Percentiles rank a stretch among this genome's conserved stretches.
phyloP scores from a whole-genome alignment of 2,113 vertebrate genomes.

The Psilopogon haemacephalus region DNA sequence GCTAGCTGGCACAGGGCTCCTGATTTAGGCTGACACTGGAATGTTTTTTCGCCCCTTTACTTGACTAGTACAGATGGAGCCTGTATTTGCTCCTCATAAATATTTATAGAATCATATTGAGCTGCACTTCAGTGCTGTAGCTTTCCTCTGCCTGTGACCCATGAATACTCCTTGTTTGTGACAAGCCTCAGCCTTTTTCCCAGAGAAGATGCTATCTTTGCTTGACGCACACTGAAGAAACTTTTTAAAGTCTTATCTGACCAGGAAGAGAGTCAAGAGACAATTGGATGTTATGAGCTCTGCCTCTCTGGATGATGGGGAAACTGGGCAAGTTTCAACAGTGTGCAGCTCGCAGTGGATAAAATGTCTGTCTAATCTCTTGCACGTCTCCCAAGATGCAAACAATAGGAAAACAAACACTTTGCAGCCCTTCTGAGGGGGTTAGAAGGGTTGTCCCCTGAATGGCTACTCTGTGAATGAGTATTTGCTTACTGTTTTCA shows the following conservation, averaged over 20 bases:
- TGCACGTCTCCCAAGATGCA: background rate
- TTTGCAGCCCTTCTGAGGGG: background rate
- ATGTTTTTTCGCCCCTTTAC: background rate
- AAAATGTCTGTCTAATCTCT: background rate
- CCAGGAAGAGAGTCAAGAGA: background rate
- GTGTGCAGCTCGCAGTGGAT: background rate
- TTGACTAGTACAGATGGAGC: background rate
- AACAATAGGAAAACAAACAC: background rate
- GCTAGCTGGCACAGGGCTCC: background rate
- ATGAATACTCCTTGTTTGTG: background rate
- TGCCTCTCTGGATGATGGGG: background rate
- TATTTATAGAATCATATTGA: background rate
- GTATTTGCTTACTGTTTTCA: background rate
- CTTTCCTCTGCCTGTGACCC: background rate
- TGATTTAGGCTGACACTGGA: background rate
- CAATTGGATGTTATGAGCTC: background rate
- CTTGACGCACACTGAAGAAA: background rate
- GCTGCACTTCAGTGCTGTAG: background rate
- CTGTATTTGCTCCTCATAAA: background rate
- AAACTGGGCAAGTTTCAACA: background rate
- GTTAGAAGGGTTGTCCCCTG: background rate
- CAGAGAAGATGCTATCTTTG: background rate
- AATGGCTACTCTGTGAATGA: background rate
- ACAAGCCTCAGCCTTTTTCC: background rate
- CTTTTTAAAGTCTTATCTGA: background rate